A percentile compares a stretch with the other conserved stretches of the same genome.
Evolutionary conservation across 2,888 invertebrate species (phyloP).

Genomic region (Oligia strigilis): DNA sequence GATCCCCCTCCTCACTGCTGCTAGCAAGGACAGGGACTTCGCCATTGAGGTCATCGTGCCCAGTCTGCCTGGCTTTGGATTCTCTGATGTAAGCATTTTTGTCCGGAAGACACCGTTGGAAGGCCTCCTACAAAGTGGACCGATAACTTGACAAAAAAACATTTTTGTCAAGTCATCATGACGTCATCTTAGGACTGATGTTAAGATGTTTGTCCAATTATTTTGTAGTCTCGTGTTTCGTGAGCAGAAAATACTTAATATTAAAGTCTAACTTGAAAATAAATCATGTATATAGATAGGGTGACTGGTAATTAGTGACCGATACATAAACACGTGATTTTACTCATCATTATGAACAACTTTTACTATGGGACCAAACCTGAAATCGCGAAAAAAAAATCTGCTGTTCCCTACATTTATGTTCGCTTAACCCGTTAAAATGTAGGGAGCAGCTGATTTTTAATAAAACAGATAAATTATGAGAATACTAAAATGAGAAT

Average conservation of each 20-base stretch:
- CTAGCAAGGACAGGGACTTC: constrained; percentile 88
- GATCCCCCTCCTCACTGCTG: constrained; percentile 92
- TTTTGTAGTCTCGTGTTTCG: neutral
- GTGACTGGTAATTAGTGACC: too few species aligned
- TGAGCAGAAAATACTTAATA: neutral
- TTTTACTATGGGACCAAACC: too few species aligned
- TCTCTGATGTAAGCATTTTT: constrained; percentile 80
- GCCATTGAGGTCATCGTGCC: constrained; percentile 92
- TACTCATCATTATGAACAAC: too few species aligned
- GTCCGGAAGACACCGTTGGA: too few species aligned
- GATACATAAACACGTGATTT: too few species aligned
- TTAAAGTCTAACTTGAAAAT: constrained; percentile 4
- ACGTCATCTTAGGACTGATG: neutral
- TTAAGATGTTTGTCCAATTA: constrained; percentile 13
- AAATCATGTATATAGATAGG: neutral
- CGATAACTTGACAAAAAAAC: constrained; percentile 3
- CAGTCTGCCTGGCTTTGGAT: constrained; percentile 89
- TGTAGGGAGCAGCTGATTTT: too few species aligned
- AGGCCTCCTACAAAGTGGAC: too few species aligned
- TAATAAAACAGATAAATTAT: too few species aligned
- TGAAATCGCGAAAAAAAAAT: too few species aligned
- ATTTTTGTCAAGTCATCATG: neutral
- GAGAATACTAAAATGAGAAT: too few species aligned
- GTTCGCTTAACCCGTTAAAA: too few species aligned
- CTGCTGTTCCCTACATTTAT: too few species aligned